Conservation (phyloP, 2,113 vertebrate genomes). For the Zingel zingel region DNA sequence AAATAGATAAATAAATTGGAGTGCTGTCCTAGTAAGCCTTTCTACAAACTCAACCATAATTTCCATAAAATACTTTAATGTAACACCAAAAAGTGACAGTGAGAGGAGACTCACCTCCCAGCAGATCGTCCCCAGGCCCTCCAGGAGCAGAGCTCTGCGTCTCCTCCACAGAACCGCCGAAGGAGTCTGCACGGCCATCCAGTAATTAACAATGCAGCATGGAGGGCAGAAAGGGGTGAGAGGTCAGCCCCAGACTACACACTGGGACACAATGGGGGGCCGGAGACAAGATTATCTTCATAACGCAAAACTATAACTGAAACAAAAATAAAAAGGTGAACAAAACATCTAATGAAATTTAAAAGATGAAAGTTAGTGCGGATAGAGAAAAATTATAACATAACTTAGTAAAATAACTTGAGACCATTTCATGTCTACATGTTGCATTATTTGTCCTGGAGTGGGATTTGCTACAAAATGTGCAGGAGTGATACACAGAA, state of each 20-base stretch:
- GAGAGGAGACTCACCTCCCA: constrained; percentile 89
- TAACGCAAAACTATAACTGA: neutral
- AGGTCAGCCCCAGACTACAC: constrained; percentile 68
- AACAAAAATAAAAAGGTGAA: neutral
- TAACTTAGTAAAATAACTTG: neutral
- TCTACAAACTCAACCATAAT: neutral
- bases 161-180: constrained; percentile 88
- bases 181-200: constrained; percentile 87
- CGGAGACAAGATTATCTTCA: constrained; percentile 35
- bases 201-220: constrained; percentile 86
- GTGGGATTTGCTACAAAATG: neutral
- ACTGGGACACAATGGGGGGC: constrained; percentile 56
- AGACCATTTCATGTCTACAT: neutral
- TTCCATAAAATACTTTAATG: neutral
- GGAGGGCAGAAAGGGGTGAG: constrained; percentile 77
- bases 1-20: too few relatives aligned
- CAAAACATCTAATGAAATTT: neutral
- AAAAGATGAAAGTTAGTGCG: neutral
- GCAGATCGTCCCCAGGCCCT: constrained; percentile 91
- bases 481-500: neutral
- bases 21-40: too few relatives aligned
- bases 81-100: neutral
- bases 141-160: constrained; percentile 86
- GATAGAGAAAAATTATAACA: neutral
- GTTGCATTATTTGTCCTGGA: neutral